phyloP scores from a whole-genome alignment of 2,113 vertebrate genomes.

The Mobula birostris region DNA sequence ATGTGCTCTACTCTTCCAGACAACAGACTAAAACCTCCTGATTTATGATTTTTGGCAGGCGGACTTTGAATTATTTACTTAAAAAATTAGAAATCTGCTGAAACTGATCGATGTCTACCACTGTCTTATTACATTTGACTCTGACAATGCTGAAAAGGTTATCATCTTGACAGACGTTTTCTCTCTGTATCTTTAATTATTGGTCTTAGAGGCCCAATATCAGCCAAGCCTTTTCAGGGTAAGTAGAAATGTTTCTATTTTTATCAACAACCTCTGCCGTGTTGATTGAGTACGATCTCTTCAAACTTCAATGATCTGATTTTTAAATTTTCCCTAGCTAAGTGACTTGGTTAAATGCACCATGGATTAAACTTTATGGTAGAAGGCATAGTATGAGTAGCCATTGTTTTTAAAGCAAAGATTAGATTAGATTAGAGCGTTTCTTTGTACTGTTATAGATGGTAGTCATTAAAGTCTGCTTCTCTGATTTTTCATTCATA shows the following conservation, averaged over 20 bases:
- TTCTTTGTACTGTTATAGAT: background rate
- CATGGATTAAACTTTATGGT: background rate
- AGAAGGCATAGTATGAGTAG: background rate
- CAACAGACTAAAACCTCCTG: background rate
- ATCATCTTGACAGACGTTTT: background rate
- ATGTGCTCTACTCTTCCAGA: background rate
- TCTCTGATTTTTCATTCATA: background rate
- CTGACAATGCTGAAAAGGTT: background rate
- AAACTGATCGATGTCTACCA: background rate
- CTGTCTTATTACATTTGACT: background rate
- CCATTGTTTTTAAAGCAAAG: background rate
- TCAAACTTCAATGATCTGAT: background rate
- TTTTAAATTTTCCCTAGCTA: background rate
- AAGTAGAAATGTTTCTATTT: constrained; percentile 18
- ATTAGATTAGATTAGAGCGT: background rate
- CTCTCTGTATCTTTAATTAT: background rate
- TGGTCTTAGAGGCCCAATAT: background rate
- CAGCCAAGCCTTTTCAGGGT: background rate
- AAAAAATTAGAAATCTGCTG: background rate
- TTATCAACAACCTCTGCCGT: background rate
- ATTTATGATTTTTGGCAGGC: background rate
- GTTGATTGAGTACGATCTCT: background rate
- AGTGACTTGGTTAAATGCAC: background rate
- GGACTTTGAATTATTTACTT: background rate
- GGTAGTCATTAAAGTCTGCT: background rate